Percentiles rank a stretch among this genome's conserved stretches.
phyloP scores from a whole-genome alignment of 2,888 invertebrate species.

The Drosophila meridionalis region DNA sequence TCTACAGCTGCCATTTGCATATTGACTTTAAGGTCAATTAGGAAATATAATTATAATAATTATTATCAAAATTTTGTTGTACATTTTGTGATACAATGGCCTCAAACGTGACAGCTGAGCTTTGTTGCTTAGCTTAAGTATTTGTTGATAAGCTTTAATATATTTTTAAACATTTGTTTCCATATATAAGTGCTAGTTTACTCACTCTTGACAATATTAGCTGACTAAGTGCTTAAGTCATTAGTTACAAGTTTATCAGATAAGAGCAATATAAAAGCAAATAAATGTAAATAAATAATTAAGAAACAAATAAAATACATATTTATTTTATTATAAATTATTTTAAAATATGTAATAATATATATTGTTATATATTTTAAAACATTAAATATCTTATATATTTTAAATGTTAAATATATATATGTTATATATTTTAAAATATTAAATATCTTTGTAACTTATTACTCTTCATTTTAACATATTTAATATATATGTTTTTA shows the following conservation, averaged over 20 bases:
- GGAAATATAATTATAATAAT: background rate
- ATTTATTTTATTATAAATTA: too few relatives aligned
- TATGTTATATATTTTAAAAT: too few relatives aligned
- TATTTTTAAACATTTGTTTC: background rate
- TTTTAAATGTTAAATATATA: too few relatives aligned
- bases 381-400: too few relatives aligned
- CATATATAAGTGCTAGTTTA: background rate
- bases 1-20: background rate
- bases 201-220: background rate
- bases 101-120: too few relatives aligned
- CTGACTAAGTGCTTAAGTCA: background rate
- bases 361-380: too few relatives aligned
- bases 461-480: background rate
- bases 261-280: background rate
- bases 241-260: background rate
- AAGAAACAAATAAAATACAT: too few relatives aligned
- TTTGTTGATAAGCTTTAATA: background rate
- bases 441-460: too few relatives aligned
- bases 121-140: background rate
- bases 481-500: too few relatives aligned
- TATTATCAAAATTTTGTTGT: background rate
- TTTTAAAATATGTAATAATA: too few relatives aligned
- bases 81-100: background rate
- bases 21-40: background rate
- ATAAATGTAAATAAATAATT: too few relatives aligned